Conservation (phyloP, 2,797 vertebrate species). For the Acanthis flammea region DNA sequence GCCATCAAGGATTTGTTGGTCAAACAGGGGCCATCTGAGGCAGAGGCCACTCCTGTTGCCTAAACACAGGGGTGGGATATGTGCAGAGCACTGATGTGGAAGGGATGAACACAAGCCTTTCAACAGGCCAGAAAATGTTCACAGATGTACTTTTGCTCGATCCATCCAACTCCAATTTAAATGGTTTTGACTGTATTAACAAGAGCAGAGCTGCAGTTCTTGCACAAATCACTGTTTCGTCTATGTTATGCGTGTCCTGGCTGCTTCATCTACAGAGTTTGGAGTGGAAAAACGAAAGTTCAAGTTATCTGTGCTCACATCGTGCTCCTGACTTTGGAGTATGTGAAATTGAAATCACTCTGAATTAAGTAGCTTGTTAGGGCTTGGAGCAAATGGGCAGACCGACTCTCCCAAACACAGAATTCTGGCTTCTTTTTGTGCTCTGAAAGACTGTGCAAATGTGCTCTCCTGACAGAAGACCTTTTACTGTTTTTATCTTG, state of each 20-base stretch:
- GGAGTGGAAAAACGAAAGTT: neutral
- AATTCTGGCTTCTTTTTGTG: neutral
- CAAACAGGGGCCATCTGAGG: neutral
- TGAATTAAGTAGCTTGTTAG: neutral
- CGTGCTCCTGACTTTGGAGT: neutral
- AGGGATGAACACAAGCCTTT: neutral
- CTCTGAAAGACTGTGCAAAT: neutral
- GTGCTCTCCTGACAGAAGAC: neutral
- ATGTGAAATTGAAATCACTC: neutral
- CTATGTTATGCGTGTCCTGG: neutral
- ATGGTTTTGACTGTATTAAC: constrained; percentile 41
- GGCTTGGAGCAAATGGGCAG: neutral
- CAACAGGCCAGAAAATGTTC: neutral
- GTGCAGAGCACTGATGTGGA: neutral
- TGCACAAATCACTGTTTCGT: neutral
- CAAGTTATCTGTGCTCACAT: neutral
- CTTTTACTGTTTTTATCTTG: neutral
- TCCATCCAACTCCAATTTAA: constrained; percentile 17
- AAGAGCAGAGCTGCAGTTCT: neutral
- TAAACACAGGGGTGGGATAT: neutral
- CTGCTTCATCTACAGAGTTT: neutral
- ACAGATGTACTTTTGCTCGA: constrained; percentile 25
- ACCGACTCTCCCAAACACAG: rapidly evolving
- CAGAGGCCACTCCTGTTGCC: neutral
- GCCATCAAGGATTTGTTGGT: neutral